phyloP scores from a whole-genome alignment of 2,113 vertebrate species.

The Echinops telfairi region DNA sequence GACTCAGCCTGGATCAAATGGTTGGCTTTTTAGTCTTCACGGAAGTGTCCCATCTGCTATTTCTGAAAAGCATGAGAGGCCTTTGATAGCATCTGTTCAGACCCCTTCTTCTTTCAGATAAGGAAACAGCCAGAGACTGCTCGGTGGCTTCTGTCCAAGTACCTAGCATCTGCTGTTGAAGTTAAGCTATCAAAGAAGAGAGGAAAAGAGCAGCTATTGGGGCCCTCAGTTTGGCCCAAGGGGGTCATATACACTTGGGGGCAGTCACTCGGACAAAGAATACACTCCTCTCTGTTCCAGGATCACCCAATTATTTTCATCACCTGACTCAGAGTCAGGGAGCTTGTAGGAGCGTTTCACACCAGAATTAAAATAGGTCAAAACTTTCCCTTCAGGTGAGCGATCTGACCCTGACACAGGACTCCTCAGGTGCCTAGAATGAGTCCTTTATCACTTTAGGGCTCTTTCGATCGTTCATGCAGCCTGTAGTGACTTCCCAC shows the following conservation, averaged over 20 bases:
- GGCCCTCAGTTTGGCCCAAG: neutral
- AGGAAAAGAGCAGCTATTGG: neutral
- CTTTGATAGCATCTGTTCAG: neutral
- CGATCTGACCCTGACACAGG: neutral
- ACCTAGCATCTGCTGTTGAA: neutral
- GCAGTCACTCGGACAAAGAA: neutral
- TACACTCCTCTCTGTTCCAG: neutral
- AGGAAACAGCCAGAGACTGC: neutral
- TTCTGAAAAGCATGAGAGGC: constrained; percentile 53
- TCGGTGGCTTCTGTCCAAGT: neutral
- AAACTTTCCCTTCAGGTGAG: neutral
- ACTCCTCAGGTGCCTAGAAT: neutral
- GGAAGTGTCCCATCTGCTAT: constrained; percentile 26
- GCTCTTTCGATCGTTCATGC: neutral
- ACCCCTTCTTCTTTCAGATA: constrained; percentile 30
- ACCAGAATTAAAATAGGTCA: neutral
- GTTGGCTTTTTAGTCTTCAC: constrained; percentile 8
- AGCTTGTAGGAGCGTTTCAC: neutral
- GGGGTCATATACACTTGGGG: neutral
- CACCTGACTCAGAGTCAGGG: neutral
- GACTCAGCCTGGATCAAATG: constrained; percentile 37
- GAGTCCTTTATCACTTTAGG: neutral
- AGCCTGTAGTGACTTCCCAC: too few relatives aligned
- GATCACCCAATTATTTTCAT: neutral
- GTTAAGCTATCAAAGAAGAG: constrained; percentile 27